Evolutionary conservation across 1,140 invertebrate species (phyloP).

Genomic region (Rhynchophorus ferrugineus): DNA sequence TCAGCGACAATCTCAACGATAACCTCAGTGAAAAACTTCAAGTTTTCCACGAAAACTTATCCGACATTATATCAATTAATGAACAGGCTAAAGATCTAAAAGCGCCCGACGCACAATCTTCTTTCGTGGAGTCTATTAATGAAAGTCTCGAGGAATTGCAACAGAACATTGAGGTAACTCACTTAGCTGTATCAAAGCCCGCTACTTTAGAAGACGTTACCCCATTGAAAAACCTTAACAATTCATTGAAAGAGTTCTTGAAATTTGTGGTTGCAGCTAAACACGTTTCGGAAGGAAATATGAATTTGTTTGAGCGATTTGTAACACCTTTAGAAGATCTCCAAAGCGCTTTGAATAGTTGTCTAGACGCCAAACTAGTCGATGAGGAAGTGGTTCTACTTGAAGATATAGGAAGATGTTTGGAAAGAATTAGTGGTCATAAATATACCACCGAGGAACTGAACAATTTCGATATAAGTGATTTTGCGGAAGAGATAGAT

Average conservation of each 20-base stretch:
- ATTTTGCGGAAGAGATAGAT: slow-evolving; percentile 30
- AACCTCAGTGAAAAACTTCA: slow-evolving; percentile 26
- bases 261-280: slow-evolving; percentile 29
- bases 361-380: slow-evolving; percentile 23
- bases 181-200: slow-evolving; percentile 26
- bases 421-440: slow-evolving; percentile 20
- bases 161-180: slow-evolving; percentile 28
- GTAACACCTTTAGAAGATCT: slow-evolving; percentile 27
- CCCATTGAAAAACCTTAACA: slow-evolving; percentile 24
- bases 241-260: slow-evolving; percentile 20
- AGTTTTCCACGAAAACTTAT: slow-evolving; percentile 22
- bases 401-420: slow-evolving; percentile 25
- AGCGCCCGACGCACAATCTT: slow-evolving; percentile 8
- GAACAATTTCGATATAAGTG: slow-evolving; percentile 19
- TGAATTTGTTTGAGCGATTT: slow-evolving; percentile 30
- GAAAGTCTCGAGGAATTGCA: slow-evolving; percentile 25
- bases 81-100: slow-evolving; percentile 20
- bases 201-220: slow-evolving; percentile 24
- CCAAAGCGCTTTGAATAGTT: slow-evolving; percentile 25
- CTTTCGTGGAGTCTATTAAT: slow-evolving; percentile 19
- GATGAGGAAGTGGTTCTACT: slow-evolving; percentile 30
- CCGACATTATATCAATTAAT: slow-evolving; percentile 17
- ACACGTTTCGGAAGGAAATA: slow-evolving; percentile 27
- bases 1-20: slow-evolving; percentile 19
- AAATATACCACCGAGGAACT: slow-evolving; percentile 4